Evolutionary conservation across 2,888 invertebrate genomes (phyloP).

Genomic region (Diloba caeruleocephala): DNA sequence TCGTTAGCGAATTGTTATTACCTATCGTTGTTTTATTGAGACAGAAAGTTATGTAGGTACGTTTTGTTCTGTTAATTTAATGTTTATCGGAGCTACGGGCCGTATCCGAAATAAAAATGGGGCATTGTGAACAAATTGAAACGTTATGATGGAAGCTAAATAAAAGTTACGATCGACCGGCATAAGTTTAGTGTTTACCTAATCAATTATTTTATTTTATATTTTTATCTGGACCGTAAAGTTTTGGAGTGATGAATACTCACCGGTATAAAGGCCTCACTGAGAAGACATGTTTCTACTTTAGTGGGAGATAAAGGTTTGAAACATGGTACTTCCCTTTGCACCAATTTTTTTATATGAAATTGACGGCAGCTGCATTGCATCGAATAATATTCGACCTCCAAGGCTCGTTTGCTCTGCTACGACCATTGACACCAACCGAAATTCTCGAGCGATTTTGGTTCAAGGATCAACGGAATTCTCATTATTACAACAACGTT

Average conservation of each 20-base stretch:
- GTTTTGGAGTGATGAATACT: too few species aligned
- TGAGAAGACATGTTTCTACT: too few species aligned
- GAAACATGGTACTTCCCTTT: too few species aligned
- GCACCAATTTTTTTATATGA: too few species aligned
- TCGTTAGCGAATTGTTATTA: constrained; percentile 52
- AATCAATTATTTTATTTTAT: too few species aligned
- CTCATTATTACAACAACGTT: constrained; percentile 36
- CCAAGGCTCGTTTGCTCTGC: constrained; percentile 47
- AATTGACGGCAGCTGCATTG: too few species aligned
- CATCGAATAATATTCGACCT: constrained; percentile 54
- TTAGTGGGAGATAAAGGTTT: too few species aligned
- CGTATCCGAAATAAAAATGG: constrained; percentile 40
- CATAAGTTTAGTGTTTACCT: too few species aligned
- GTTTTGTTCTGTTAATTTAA: constrained; percentile 50
- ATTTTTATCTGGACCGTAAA: too few species aligned
- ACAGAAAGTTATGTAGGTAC: constrained; percentile 41
- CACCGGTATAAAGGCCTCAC: too few species aligned
- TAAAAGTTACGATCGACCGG: too few species aligned
- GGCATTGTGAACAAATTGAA: constrained; percentile 38
- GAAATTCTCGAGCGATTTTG: constrained; percentile 51
- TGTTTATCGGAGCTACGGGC: constrained; percentile 39
- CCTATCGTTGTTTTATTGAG: constrained; percentile 50
- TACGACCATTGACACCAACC: constrained; percentile 65
- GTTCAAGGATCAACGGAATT: constrained; percentile 57
- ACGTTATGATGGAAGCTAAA: constrained; percentile 32